phyloP scores from a whole-genome alignment of 2,113 vertebrate genomes.

The Macaca nemestrina region DNA sequence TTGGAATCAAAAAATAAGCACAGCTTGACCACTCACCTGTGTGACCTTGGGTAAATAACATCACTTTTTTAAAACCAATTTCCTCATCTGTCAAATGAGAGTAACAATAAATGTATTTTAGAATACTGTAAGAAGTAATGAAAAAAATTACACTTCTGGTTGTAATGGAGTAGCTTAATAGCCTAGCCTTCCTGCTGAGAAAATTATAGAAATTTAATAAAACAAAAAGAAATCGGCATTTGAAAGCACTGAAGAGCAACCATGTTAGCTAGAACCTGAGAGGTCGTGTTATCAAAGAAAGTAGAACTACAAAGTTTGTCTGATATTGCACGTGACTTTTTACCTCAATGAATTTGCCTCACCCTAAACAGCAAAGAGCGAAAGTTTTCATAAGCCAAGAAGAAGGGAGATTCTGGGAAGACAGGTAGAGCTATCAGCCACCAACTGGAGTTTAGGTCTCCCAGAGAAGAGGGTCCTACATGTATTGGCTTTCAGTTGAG shows the following conservation, averaged over 20 bases:
- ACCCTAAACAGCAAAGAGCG: background rate
- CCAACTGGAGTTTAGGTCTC: too few species aligned
- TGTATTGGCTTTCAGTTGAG: background rate
- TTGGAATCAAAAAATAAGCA: background rate
- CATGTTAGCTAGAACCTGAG: background rate
- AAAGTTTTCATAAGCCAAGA: background rate
- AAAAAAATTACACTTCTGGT: background rate
- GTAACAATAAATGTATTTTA: background rate
- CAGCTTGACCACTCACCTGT: background rate
- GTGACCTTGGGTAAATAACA: background rate
- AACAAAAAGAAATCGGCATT: background rate
- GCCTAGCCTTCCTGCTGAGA: background rate
- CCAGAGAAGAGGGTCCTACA: background rate
- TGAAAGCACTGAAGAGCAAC: background rate
- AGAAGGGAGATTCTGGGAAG: background rate
- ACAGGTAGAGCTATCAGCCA: background rate
- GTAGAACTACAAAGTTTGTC: background rate
- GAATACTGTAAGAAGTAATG: background rate
- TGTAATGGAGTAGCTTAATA: background rate
- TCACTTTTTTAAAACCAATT: background rate
- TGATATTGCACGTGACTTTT: too few species aligned
- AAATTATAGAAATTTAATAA: background rate
- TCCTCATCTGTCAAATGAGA: background rate
- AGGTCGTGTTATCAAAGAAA: background rate
- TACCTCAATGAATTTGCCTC: background rate